These are phyloP conservation scores for Oncorhynchus gorbuscha DNA, from an alignment of 2,113 vertebrate genomes.

Conservation along the genomic window DNA sequence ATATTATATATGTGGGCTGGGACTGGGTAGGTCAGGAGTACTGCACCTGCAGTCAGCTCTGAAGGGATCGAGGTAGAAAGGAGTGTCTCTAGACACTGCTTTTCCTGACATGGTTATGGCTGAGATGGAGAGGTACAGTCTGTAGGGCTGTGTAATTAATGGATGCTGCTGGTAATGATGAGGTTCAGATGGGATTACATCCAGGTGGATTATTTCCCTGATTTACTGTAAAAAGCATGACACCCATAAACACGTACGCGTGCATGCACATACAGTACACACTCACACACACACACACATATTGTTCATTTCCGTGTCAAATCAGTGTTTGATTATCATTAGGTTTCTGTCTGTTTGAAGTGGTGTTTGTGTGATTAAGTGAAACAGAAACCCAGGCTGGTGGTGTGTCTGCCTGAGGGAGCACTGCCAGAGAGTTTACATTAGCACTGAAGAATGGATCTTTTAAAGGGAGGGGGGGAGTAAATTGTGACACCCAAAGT, in stretches of 20 bases:
- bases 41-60: background rate
- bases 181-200: too few relatives aligned
- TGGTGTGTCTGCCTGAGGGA: background rate
- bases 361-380: background rate
- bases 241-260: too few relatives aligned
- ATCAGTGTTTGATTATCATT: background rate
- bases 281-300: too few relatives aligned
- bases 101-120: background rate
- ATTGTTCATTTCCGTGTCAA: background rate
- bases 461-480: constrained; percentile 2
- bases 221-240: too few relatives aligned
- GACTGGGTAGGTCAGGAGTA: background rate
- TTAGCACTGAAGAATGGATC: background rate
- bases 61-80: background rate
- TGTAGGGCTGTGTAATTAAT: too few relatives aligned
- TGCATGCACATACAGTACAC: too few relatives aligned
- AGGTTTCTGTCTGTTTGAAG: background rate
- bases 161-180: too few relatives aligned
- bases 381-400: constrained; percentile 3
- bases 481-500: constrained; percentile 32
- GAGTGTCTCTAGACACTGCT: background rate
- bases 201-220: too few relatives aligned
- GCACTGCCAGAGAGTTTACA: background rate
- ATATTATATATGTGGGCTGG: background rate
- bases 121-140: background rate